phyloP scores from a whole-genome alignment of 2,888 invertebrate genomes.

The Reticulitermes lucifugus region DNA sequence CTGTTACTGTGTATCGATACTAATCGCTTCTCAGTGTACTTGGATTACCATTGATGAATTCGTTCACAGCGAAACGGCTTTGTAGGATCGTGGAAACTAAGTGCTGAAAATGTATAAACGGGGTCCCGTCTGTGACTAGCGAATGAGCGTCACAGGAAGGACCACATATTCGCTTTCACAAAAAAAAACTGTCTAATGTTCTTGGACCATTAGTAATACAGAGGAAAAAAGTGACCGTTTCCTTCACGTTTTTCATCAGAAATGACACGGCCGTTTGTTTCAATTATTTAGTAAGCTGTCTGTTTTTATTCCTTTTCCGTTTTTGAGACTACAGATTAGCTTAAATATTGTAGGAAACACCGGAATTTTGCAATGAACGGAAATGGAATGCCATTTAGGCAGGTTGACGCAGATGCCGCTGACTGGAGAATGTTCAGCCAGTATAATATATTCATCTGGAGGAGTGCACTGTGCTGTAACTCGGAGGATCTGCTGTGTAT shows the following conservation, averaged over 20 bases:
- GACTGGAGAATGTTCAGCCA: slow-evolving; percentile 24
- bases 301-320: slow-evolving; percentile 38
- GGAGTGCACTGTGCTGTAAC: slow-evolving; percentile 23
- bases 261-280: slow-evolving; percentile 34
- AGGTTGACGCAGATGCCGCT: slow-evolving; percentile 25
- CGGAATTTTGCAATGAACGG: slow-evolving; percentile 38
- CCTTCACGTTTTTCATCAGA: slow-evolving; percentile 33
- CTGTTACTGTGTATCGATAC: slow-evolving; percentile 1
- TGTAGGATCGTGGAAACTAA: slow-evolving; percentile 1
- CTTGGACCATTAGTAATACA: slow-evolving; percentile 40
- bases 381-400: slow-evolving; percentile 42
- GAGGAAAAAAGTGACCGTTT: slow-evolving; percentile 7
- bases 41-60: slow-evolving; percentile 38
- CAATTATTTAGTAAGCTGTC: slow-evolving; percentile 42
- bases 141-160: slow-evolving; percentile 1
- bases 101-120: slow-evolving; percentile 3
- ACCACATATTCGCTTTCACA: slow-evolving; percentile 21
- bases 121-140: slow-evolving; percentile 16
- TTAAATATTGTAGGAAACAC: slow-evolving; percentile 40
- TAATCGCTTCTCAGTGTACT: slow-evolving; percentile 36
- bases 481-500: not conserved
- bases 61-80: slow-evolving; percentile 6
- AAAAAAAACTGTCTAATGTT: not conserved
- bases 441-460: slow-evolving; percentile 35
- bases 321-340: slow-evolving; percentile 43